phyloP scores from a whole-genome alignment of 53 echinoderm and acorn worm species.

The Mesocentrotus franciscanus region DNA sequence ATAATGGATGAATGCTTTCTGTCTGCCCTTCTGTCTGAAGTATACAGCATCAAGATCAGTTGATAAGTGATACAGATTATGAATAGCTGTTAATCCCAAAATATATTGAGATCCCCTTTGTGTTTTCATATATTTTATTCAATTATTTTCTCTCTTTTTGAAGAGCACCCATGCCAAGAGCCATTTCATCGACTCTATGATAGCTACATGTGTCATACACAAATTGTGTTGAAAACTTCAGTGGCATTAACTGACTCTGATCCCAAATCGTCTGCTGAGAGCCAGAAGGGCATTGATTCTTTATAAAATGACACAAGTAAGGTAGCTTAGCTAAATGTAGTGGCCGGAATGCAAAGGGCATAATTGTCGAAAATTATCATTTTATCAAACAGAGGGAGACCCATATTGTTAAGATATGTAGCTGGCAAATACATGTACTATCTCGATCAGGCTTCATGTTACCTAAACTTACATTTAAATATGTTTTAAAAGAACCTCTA shows the following conservation, averaged over 20 bases:
- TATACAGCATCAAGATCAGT: background rate
- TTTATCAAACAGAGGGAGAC: too few relatives aligned
- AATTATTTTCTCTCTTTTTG: too few relatives aligned
- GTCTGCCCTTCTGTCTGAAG: background rate
- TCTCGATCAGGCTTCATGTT: too few relatives aligned
- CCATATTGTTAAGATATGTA: too few relatives aligned
- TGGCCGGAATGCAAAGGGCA: too few relatives aligned
- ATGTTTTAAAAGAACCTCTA: too few relatives aligned
- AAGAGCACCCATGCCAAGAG: background rate
- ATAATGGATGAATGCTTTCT: background rate
- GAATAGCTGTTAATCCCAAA: background rate
- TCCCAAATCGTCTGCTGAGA: background rate
- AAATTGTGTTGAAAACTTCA: background rate
- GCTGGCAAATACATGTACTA: too few relatives aligned
- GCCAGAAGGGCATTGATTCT: background rate
- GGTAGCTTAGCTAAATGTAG: too few relatives aligned
- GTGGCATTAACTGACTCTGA: background rate
- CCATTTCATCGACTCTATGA: background rate
- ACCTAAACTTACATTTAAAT: too few relatives aligned
- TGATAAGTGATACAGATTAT: background rate
- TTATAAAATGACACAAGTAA: too few relatives aligned
- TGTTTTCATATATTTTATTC: background rate
- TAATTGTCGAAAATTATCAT: too few relatives aligned
- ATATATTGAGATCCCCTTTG: background rate
- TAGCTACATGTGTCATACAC: background rate